Conservation (phyloP, 2,113 vertebrate species). For the Nannospalax galili region DNA sequence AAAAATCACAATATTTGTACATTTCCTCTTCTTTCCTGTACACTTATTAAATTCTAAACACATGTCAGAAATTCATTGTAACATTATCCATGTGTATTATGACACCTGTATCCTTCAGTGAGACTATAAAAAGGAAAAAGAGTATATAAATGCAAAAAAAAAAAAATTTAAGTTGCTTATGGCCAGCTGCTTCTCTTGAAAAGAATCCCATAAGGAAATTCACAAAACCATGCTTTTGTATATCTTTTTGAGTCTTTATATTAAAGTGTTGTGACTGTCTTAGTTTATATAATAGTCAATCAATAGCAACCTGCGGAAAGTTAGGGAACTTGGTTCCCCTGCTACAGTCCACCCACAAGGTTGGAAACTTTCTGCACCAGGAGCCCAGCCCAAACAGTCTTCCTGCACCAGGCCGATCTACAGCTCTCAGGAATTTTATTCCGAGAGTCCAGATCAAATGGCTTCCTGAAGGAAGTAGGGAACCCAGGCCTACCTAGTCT, state of each 20-base stretch:
- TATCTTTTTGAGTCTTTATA: not conserved
- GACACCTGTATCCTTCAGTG: not conserved
- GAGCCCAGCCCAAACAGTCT: not conserved
- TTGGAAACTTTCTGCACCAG: not conserved
- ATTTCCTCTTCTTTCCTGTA: slow-evolving; percentile 23
- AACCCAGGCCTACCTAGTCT: too few species aligned
- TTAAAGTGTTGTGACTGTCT: slow-evolving; percentile 21
- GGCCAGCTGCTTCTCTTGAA: not conserved
- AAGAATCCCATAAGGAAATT: slow-evolving; percentile 44
- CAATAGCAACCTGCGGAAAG: not conserved
- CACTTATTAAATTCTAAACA: slow-evolving; percentile 55
- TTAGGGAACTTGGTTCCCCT: not conserved
- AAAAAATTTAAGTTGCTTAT: slow-evolving; percentile 13
- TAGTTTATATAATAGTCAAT: slow-evolving; percentile 10
- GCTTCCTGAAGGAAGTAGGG: too few species aligned
- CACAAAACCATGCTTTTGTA: not conserved
- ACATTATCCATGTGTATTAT: not conserved
- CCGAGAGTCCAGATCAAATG: too few species aligned
- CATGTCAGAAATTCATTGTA: slow-evolving; percentile 42
- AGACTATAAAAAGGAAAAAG: slow-evolving; percentile 40
- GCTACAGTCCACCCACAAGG: not conserved
- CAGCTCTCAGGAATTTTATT: too few species aligned
- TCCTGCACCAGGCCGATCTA: not conserved
- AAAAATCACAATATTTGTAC: not conserved
- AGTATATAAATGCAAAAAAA: slow-evolving; percentile 49